Conservation (phyloP, 2,113 vertebrate species). For the Genyomyrus donnyi region DNA sequence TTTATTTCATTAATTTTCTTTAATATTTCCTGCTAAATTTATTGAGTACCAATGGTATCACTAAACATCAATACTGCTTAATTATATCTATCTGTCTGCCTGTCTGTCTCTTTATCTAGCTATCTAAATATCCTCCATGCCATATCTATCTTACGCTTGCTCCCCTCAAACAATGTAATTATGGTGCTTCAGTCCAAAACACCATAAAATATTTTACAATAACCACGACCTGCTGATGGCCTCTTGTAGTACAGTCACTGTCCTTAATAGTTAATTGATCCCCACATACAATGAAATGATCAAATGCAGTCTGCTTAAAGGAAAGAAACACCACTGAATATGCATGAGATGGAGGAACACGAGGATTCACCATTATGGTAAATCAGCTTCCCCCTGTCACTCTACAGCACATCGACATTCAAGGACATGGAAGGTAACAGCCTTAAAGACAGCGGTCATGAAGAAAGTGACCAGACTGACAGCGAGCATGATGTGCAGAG, state of each 20-base stretch:
- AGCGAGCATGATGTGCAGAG: conserved; percentile 96
- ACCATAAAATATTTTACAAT: background rate
- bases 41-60: background rate
- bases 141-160: background rate
- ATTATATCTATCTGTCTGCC: background rate
- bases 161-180: background rate
- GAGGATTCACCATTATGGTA: background rate
- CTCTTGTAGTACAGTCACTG: background rate
- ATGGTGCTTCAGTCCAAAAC: background rate
- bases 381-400: background rate
- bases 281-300: background rate
- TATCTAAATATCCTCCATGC: background rate
- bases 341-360: background rate
- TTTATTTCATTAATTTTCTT: conserved; percentile 8
- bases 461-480: conserved; percentile 98
- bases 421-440: conserved; percentile 99
- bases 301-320: background rate
- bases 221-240: background rate
- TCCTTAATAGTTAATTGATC: background rate
- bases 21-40: background rate
- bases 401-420: conserved; percentile 90
- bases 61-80: background rate
- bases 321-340: background rate
- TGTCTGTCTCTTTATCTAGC: background rate
- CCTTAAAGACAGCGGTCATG: conserved; percentile 95